Conservation (phyloP, 2,113 vertebrate species). For the Triplophysa rosa region DNA sequence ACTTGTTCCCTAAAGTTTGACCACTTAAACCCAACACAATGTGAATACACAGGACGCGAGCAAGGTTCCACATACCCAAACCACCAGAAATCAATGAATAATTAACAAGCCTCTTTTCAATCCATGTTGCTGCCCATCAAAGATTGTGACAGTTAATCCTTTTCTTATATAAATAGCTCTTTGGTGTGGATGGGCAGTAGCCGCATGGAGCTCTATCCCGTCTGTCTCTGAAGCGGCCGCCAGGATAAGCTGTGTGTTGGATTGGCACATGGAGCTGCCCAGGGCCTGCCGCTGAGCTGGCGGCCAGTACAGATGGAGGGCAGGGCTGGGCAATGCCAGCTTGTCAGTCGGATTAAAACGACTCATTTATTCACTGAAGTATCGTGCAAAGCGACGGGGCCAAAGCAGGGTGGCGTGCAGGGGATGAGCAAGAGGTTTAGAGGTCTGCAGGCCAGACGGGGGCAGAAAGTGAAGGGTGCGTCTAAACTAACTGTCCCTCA, state of each 20-base stretch:
- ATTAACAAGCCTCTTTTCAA: conserved; percentile 56
- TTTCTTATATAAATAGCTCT: conserved; percentile 86
- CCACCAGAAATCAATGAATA: conserved; percentile 50
- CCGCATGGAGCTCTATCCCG: conserved; percentile 78
- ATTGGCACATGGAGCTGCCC: conserved; percentile 78
- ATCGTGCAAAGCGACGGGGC: conserved; percentile 94
- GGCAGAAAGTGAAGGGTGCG: conserved; percentile 67
- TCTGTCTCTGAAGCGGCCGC: conserved; percentile 82
- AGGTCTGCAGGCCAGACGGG: conserved; percentile 50
- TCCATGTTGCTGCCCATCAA: conserved; percentile 75
- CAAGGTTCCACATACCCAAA: conserved; percentile 40
- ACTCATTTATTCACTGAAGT: conserved; percentile 99
- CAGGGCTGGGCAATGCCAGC: conserved; percentile 97
- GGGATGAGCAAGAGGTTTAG: conserved; percentile 66
- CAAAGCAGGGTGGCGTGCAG: conserved; percentile 78
- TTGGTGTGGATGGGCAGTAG: conserved; percentile 77
- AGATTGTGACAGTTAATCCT: conserved; percentile 78
- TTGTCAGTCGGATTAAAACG: conserved; percentile 99
- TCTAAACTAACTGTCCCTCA: conserved; percentile 58
- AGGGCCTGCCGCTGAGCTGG: conserved; percentile 79
- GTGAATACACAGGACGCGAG: conserved; percentile 20
- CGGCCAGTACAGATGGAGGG: conserved; percentile 98
- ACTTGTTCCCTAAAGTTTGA: neutral
- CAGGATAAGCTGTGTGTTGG: conserved; percentile 83
- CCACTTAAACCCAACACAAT: conserved; percentile 17